phyloP scores from a whole-genome alignment of 2,888 invertebrate species.

The Busseola fusca region DNA sequence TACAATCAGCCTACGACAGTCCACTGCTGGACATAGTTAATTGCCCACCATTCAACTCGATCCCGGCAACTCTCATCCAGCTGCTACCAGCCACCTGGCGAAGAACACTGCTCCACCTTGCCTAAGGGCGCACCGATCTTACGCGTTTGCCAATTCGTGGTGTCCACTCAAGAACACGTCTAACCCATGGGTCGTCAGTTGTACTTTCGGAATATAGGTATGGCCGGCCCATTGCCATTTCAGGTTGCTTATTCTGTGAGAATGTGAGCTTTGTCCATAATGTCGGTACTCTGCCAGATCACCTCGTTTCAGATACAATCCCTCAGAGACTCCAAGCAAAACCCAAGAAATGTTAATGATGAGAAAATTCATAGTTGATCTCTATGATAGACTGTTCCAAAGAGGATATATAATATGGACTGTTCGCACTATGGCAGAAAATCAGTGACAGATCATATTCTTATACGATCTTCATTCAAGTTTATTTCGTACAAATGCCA shows the following conservation, averaged over 20 bases:
- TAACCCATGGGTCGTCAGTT: not conserved
- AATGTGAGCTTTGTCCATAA: not conserved
- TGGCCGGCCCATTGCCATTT: not conserved
- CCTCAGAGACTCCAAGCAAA: not conserved
- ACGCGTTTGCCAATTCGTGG: not conserved
- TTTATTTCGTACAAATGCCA: constrained; percentile 1
- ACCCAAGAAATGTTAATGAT: too few relatives aligned
- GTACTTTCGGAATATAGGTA: not conserved
- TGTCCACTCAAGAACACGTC: not conserved
- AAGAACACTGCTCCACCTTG: not conserved
- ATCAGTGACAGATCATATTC: constrained; percentile 14
- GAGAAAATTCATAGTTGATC: constrained; percentile 7
- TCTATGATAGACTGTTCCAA: not conserved
- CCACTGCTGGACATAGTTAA: not conserved
- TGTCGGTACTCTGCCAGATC: not conserved
- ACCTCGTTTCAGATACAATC: not conserved
- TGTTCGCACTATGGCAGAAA: not conserved
- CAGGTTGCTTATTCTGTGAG: not conserved
- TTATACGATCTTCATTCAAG: too few relatives aligned
- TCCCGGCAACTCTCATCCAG: not conserved
- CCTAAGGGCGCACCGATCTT: not conserved
- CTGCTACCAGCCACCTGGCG: not conserved
- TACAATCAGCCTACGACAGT: not conserved
- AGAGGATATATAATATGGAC: too few relatives aligned
- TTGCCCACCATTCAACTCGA: not conserved